These are phyloP conservation scores for Andricus curvator DNA, from an alignment of 2,888 invertebrate genomes.

Conservation along the genomic window DNA sequence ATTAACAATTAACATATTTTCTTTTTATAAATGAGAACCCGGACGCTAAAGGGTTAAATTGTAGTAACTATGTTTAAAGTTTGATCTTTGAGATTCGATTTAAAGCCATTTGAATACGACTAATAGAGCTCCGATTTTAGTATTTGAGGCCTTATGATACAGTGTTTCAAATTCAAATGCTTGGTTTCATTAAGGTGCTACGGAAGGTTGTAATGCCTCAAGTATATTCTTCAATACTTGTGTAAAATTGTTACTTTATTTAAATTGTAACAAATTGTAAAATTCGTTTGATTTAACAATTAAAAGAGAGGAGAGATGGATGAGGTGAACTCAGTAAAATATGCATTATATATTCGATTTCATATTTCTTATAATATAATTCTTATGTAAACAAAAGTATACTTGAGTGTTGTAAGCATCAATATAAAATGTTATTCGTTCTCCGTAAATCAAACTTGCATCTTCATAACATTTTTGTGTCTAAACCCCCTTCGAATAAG, in stretches of 20 bases:
- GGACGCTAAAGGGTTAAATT: constrained; percentile 29
- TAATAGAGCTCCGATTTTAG: background rate
- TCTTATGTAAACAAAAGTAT: too few relatives aligned
- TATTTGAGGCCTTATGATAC: background rate
- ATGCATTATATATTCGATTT: too few relatives aligned
- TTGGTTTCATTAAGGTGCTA: background rate
- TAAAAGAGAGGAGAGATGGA: too few relatives aligned
- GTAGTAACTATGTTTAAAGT: constrained; percentile 1
- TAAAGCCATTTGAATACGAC: background rate
- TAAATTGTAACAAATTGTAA: too few relatives aligned
- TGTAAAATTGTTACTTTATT: background rate
- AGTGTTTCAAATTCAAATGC: background rate
- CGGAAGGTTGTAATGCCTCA: background rate
- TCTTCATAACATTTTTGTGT: too few relatives aligned
- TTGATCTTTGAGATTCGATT: background rate
- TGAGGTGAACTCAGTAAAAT: too few relatives aligned
- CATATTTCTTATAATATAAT: too few relatives aligned
- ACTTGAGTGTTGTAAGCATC: too few relatives aligned
- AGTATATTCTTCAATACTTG: background rate
- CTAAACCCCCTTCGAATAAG: too few relatives aligned
- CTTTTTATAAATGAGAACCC: background rate
- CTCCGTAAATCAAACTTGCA: too few relatives aligned
- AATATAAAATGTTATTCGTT: too few relatives aligned
- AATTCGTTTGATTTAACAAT: background rate
- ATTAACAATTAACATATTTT: background rate